Evolutionary conservation across 2,797 vertebrate genomes (phyloP).

Genomic region (Arctocebus calabarensis): DNA sequence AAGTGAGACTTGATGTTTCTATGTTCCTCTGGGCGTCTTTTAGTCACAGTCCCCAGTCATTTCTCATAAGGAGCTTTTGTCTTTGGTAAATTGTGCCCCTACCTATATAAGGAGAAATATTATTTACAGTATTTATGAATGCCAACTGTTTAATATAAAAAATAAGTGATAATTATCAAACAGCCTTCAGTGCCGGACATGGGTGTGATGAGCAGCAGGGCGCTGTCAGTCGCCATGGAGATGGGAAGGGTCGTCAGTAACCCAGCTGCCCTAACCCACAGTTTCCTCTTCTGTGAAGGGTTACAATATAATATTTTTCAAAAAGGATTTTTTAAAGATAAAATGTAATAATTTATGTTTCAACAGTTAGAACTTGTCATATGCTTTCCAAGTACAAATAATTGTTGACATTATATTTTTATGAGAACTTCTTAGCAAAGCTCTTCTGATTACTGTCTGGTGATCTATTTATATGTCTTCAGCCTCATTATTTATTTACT

Average conservation of each 20-base stretch:
- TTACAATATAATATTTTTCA: background rate
- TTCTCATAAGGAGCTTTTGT: conserved; percentile 86
- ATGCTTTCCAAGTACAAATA: background rate
- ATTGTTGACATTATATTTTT: background rate
- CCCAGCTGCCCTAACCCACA: background rate
- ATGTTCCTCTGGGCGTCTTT: conserved; percentile 79
- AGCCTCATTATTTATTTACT: background rate
- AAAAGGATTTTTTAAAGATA: background rate
- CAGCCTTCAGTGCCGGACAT: background rate
- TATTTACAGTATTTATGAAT: background rate
- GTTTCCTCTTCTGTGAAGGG: background rate
- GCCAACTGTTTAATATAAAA: background rate
- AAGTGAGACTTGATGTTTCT: conserved; percentile 86
- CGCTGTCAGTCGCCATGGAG: background rate
- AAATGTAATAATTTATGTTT: conserved; percentile 15
- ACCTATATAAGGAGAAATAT: conserved; percentile 44
- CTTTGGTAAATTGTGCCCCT: conserved; percentile 74
- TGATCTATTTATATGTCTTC: background rate
- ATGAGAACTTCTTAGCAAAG: background rate
- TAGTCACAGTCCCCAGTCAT: conserved; percentile 86
- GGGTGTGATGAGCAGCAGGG: rapidly evolving
- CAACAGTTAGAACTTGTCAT: background rate
- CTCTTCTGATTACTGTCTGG: background rate
- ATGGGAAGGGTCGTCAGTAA: background rate
- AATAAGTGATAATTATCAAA: background rate